Conservation (phyloP, 1,140 invertebrate genomes). For the Micrasema longulum region DNA sequence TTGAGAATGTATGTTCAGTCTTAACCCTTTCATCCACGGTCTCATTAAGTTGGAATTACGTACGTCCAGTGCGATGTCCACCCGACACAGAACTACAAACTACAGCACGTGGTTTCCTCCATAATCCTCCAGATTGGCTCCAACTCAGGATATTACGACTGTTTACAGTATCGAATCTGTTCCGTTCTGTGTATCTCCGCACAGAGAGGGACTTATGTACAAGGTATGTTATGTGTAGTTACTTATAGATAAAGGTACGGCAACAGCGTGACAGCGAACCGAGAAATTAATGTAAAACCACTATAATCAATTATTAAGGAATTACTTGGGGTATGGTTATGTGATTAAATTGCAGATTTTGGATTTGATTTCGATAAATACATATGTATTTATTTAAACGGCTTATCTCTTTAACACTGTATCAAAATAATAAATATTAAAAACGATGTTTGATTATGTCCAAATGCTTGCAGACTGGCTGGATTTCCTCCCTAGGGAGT, state of each 20-base stretch:
- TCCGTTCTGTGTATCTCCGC: background rate
- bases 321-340: background rate
- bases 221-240: background rate
- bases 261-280: background rate
- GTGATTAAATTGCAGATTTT: too few species aligned
- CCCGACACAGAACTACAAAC: background rate
- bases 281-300: background rate
- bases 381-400: too few species aligned
- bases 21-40: conserved; percentile 47
- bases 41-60: conserved; percentile 47
- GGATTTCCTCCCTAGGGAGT: too few species aligned
- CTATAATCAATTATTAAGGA: background rate
- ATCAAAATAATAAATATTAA: too few species aligned
- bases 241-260: background rate
- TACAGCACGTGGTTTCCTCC: conserved; percentile 37
- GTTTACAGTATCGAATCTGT: background rate
- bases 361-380: too few species aligned
- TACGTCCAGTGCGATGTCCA: background rate
- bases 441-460: too few species aligned
- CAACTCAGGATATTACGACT: conserved; percentile 11
- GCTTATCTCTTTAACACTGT: too few species aligned
- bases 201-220: background rate
- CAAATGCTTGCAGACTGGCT: too few species aligned
- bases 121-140: conserved; percentile 44
- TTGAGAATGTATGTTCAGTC: background rate